phyloP scores from a whole-genome alignment of 2,888 invertebrate species.

The Tenthredo scrophulariae region DNA sequence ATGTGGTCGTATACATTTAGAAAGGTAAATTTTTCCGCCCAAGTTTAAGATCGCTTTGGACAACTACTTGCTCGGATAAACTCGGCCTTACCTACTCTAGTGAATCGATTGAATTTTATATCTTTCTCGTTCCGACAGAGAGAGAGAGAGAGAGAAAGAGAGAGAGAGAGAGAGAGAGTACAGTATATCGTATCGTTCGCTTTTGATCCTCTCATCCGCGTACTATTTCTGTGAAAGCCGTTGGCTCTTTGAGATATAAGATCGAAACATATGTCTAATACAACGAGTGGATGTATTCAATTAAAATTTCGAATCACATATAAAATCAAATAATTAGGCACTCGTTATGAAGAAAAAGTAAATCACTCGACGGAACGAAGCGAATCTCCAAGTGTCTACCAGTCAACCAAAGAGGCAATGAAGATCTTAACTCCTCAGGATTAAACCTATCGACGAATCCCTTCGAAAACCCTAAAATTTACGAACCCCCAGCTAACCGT shows the following conservation, averaged over 20 bases:
- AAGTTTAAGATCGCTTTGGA: conserved; percentile 20
- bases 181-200: conserved; percentile 11
- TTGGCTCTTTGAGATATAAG: not conserved
- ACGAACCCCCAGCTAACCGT: not conserved
- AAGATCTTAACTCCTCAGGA: conserved; percentile 18
- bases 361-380: not conserved
- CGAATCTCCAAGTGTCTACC: not conserved
- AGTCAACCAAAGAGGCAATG: not conserved
- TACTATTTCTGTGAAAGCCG: not conserved
- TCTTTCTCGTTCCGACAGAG: conserved; percentile 2
- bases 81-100: conserved; percentile 21
- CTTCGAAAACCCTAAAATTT: not conserved
- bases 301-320: not conserved
- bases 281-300: conserved; percentile 3
- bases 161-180: not conserved
- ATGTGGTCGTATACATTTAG: not conserved
- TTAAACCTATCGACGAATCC: conserved; percentile 12
- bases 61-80: conserved; percentile 19
- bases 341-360: not conserved
- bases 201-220: not conserved
- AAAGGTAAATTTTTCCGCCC: conserved; percentile 11
- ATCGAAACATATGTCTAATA: not conserved
- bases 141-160: not conserved
- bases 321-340: conserved; percentile 1
- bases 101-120: conserved; percentile 42